These are phyloP conservation scores for Ypsolopha sequella DNA, from an alignment of 2,888 invertebrate genomes.

Conservation along the genomic window DNA sequence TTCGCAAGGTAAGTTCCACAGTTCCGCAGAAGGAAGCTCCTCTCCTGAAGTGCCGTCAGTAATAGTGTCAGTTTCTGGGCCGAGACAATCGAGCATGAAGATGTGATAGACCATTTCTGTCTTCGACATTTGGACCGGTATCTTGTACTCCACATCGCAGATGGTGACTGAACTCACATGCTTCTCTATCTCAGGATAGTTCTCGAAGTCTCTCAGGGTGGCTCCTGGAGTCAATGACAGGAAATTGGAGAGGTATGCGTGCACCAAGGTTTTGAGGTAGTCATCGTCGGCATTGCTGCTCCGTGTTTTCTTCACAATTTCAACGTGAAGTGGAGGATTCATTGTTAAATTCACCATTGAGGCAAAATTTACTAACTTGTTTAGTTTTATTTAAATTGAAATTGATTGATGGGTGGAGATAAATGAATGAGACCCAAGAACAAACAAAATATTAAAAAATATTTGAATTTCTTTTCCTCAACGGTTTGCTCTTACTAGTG, in stretches of 20 bases:
- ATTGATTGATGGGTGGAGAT: too few species aligned
- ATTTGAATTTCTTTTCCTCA: too few species aligned
- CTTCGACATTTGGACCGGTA: conserved; percentile 26
- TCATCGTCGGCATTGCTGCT: conserved; percentile 38
- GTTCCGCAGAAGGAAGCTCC: conserved; percentile 73
- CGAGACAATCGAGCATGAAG: conserved; percentile 36
- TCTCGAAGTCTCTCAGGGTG: conserved; percentile 30
- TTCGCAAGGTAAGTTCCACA: conserved; percentile 84
- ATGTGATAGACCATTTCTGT: conserved; percentile 37
- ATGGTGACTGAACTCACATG: conserved; percentile 43
- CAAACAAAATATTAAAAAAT: too few species aligned
- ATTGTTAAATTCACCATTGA: conserved; percentile 16
- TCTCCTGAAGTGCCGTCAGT: conserved; percentile 60
- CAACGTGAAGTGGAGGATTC: conserved; percentile 42
- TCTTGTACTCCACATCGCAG: conserved; percentile 42
- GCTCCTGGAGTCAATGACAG: conserved; percentile 36
- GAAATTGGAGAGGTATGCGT: conserved; percentile 34
- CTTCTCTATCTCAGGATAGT: conserved; percentile 28
- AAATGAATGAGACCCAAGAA: too few species aligned
- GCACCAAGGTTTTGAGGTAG: conserved; percentile 33
- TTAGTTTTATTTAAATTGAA: too few species aligned
- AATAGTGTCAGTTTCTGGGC: conserved; percentile 46
- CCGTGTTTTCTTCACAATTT: conserved; percentile 44
- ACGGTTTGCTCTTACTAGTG: too few species aligned
- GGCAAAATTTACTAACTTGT: not conserved